Evolutionary conservation across 1,140 invertebrate genomes (phyloP).

Genomic region (Neuroterus valhalla): DNA sequence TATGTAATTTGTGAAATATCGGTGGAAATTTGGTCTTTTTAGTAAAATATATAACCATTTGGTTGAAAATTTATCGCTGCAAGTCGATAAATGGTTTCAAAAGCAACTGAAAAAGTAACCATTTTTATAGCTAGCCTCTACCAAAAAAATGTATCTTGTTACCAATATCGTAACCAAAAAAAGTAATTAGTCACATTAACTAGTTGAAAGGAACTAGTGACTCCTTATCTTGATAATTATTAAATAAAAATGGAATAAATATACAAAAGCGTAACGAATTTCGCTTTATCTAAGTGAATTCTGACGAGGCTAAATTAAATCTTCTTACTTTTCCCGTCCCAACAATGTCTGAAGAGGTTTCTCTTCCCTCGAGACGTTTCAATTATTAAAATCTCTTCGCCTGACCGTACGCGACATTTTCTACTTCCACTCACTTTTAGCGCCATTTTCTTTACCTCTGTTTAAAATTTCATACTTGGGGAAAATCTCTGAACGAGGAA

Average conservation of each 20-base stretch:
- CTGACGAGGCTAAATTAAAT: conserved; percentile 19
- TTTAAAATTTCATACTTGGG: conserved; percentile 11
- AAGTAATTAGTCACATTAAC: too few relatives aligned
- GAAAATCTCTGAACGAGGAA: conserved; percentile 7
- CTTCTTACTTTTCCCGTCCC: conserved; percentile 5
- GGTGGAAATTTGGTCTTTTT: too few relatives aligned
- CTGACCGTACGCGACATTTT: conserved; percentile 25
- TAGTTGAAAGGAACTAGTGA: too few relatives aligned
- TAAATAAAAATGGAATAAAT: neutral
- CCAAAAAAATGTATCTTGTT: too few relatives aligned
- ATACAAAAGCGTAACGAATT: neutral
- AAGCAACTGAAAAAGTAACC: too few relatives aligned
- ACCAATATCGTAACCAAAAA: too few relatives aligned
- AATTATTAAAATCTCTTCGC: conserved; percentile 25
- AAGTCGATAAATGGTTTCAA: too few relatives aligned
- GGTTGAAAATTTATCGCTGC: too few relatives aligned
- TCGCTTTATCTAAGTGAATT: neutral
- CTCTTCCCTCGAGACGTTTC: conserved; percentile 22
- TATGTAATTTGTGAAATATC: too few relatives aligned
- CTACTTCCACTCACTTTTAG: conserved; percentile 28
- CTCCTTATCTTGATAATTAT: too few relatives aligned
- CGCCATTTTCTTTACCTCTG: conserved; percentile 20
- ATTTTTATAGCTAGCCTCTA: too few relatives aligned
- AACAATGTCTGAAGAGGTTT: conserved; percentile 29
- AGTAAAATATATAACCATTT: too few relatives aligned